phyloP scores from a whole-genome alignment of 2,797 vertebrate species.

The Myripristis jacobus region DNA sequence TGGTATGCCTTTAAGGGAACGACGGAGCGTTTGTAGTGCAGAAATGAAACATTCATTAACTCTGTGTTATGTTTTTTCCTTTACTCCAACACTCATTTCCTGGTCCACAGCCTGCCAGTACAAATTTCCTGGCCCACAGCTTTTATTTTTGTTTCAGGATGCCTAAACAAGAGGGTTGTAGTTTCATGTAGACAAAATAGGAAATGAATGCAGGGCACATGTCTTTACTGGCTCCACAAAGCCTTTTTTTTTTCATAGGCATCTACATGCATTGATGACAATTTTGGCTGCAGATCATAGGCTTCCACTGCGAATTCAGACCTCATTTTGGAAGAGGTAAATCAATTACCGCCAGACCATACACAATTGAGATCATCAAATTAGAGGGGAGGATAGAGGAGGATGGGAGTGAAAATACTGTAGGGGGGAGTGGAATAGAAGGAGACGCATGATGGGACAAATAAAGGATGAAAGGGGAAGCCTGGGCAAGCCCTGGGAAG shows the following conservation, averaged over 20 bases:
- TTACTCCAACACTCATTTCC: slow-evolving; percentile 52
- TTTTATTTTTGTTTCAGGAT: slow-evolving; percentile 32
- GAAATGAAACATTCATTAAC: slow-evolving; percentile 56
- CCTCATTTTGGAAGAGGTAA: slow-evolving; percentile 65
- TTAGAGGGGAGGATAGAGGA: slow-evolving; percentile 56
- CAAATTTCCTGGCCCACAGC: slow-evolving; percentile 37
- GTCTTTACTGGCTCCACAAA: slow-evolving; percentile 1
- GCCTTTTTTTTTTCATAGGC: slow-evolving; percentile 16
- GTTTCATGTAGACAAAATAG: slow-evolving; percentile 38
- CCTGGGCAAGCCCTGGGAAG: not conserved
- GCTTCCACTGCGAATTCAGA: slow-evolving; percentile 58
- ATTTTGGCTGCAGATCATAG: slow-evolving; percentile 35
- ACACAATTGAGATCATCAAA: slow-evolving; percentile 65
- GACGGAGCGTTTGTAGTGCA: slow-evolving; percentile 34
- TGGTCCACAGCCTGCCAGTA: slow-evolving; percentile 30
- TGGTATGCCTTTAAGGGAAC: slow-evolving; percentile 25
- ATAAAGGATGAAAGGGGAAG: slow-evolving; percentile 36
- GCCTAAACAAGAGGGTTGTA: slow-evolving; percentile 23
- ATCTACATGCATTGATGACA: not conserved
- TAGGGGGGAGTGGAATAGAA: slow-evolving; percentile 23
- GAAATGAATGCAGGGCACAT: slow-evolving; percentile 41
- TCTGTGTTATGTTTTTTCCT: slow-evolving; percentile 41
- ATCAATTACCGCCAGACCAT: slow-evolving; percentile 72
- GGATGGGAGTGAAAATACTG: slow-evolving; percentile 35
- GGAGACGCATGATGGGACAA: slow-evolving; percentile 16